Evolutionary conservation across 2,113 vertebrate genomes (phyloP).

Genomic region (Pagrus major): DNA sequence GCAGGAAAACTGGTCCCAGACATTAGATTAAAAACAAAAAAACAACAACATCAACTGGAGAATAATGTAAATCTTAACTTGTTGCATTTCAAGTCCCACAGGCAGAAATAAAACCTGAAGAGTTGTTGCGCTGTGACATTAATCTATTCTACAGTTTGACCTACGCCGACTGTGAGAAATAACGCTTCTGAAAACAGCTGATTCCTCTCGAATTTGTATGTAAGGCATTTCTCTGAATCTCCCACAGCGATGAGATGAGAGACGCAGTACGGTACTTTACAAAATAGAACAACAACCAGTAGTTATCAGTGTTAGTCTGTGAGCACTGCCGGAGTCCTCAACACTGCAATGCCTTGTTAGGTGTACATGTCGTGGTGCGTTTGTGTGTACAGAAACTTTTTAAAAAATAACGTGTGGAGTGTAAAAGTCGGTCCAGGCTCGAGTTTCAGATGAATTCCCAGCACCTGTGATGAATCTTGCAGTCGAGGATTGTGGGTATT

Average conservation of each 20-base stretch:
- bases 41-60: slow-evolving; percentile 22
- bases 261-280: slow-evolving; percentile 64
- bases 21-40: slow-evolving; percentile 54
- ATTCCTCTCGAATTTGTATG: background rate
- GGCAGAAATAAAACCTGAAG: slow-evolving; percentile 12
- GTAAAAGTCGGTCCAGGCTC: slow-evolving; percentile 36
- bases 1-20: slow-evolving; percentile 59
- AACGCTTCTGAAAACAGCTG: background rate
- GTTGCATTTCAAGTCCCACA: slow-evolving; percentile 17
- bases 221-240: slow-evolving; percentile 46
- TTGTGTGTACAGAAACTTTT: background rate
- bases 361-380: background rate
- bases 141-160: slow-evolving; percentile 17
- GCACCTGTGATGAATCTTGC: slow-evolving; percentile 30
- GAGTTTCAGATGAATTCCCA: slow-evolving; percentile 24
- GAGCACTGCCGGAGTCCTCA: slow-evolving; percentile 51
- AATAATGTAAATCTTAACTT: background rate
- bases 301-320: slow-evolving; percentile 46
- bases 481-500: background rate
- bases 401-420: background rate
- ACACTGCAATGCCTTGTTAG: slow-evolving; percentile 39
- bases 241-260: background rate
- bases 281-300: slow-evolving; percentile 47
- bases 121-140: slow-evolving; percentile 3
- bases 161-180: slow-evolving; percentile 1